A percentile compares a stretch with the other conserved stretches of the same genome.
Conservation (phyloP, 2,113 vertebrate species). For the Anhinga anhinga region DNA sequence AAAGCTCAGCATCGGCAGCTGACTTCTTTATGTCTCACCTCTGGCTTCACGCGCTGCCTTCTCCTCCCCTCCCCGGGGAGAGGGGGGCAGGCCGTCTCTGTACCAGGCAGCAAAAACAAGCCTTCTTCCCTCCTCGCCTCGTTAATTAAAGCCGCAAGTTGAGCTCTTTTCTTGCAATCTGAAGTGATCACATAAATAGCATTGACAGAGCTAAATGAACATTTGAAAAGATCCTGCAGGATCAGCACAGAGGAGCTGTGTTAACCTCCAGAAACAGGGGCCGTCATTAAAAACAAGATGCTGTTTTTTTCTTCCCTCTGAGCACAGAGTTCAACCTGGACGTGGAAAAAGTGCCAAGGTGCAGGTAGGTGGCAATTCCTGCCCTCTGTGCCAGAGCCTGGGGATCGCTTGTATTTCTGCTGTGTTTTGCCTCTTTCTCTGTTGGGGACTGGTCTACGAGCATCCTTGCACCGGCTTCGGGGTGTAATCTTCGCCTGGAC, state of each 20-base stretch:
- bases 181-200: neutral
- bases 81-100: neutral
- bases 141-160: neutral
- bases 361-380: neutral
- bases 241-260: neutral
- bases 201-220: neutral
- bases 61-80: neutral
- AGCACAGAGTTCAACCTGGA: neutral
- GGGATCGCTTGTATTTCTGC: neutral
- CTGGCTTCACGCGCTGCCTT: fast-evolving
- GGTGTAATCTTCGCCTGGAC: neutral
- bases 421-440: neutral
- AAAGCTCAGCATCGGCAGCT: neutral
- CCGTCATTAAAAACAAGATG: neutral
- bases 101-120: neutral
- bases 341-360: neutral
- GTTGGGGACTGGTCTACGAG: fast-evolving
- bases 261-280: neutral
- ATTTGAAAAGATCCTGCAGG: neutral
- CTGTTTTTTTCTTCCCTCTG: neutral
- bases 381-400: neutral
- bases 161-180: neutral
- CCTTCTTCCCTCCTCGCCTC: neutral
- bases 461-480: neutral
- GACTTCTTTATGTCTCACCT: neutral